Percentiles rank a stretch among this genome's conserved stretches.
Conservation (phyloP, 2,113 vertebrate species). For the Arothron firmamentum region DNA sequence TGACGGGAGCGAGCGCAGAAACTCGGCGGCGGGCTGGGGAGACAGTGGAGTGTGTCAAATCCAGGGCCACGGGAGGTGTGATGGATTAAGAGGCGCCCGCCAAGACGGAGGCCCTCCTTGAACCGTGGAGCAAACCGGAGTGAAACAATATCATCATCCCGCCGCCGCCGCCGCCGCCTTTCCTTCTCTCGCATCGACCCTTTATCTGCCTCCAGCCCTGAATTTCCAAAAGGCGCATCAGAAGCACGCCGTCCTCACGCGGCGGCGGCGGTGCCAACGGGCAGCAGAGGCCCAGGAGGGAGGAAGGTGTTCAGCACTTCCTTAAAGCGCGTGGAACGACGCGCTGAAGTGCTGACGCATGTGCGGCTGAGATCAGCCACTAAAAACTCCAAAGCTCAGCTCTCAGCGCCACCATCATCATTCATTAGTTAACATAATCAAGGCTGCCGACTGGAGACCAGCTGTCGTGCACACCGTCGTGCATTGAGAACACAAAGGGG, state of each 20-base stretch:
- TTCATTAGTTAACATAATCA: conserved; percentile 1
- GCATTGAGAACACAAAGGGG: conserved; percentile 7
- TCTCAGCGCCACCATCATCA: background rate
- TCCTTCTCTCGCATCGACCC: background rate
- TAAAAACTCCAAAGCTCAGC: no score
- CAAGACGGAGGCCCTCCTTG: conserved; percentile 45
- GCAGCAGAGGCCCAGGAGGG: no score
- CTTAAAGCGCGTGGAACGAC: no score
- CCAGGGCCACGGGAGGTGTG: conserved; percentile 51
- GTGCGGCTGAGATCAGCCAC: no score
- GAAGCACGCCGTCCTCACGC: no score
- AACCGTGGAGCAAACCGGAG: conserved; percentile 41
- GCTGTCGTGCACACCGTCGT: background rate
- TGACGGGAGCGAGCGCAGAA: conserved; percentile 42
- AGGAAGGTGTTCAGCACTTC: no score
- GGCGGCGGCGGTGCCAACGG: no score
- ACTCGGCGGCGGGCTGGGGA: conserved; percentile 7
- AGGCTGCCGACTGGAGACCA: background rate
- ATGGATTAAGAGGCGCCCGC: conserved; percentile 59
- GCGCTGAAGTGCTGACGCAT: no score
- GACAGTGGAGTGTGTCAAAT: conserved; percentile 53
- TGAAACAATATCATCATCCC: conserved; percentile 39
- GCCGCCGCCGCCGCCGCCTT: conserved; percentile 18
- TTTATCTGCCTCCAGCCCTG: background rate
- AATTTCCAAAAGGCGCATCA: no score